These are phyloP conservation scores for Graptemys geographica DNA, from an alignment of 2,797 vertebrate species.

Conservation along the genomic window DNA sequence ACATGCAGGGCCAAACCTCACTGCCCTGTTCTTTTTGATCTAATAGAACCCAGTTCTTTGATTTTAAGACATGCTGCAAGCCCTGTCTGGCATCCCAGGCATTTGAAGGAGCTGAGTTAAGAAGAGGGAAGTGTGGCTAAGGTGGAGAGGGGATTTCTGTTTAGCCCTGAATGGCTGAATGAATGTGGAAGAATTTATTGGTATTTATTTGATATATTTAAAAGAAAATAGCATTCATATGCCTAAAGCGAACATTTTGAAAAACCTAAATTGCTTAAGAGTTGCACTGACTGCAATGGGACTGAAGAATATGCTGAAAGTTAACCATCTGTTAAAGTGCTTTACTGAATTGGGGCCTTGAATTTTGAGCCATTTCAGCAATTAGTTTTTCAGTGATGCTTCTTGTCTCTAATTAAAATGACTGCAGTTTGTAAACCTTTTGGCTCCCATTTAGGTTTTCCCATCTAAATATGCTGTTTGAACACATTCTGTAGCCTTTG, in stretches of 20 bases:
- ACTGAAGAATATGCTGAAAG: rapidly evolving
- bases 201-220: background rate
- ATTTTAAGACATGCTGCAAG: background rate
- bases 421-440: background rate
- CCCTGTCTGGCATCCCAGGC: background rate
- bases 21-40: background rate
- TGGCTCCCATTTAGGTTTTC: background rate
- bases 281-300: background rate
- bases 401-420: background rate
- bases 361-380: background rate
- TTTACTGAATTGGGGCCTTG: background rate
- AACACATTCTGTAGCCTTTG: rapidly evolving
- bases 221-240: background rate
- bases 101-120: background rate
- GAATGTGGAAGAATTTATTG: slow-evolving; percentile 23
- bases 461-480: background rate
- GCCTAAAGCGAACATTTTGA: slow-evolving; percentile 6
- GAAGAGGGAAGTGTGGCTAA: background rate
- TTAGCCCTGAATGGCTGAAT: slow-evolving; percentile 4
- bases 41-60: background rate
- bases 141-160: background rate
- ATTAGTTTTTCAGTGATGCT: background rate
- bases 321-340: rapidly evolving
- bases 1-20: background rate
- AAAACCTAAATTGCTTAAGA: background rate